Evolutionary conservation across 2,797 vertebrate genomes (phyloP), one percentile per base, ranked within the genome.

Genomic region (Sebastes miniatus): DNA sequence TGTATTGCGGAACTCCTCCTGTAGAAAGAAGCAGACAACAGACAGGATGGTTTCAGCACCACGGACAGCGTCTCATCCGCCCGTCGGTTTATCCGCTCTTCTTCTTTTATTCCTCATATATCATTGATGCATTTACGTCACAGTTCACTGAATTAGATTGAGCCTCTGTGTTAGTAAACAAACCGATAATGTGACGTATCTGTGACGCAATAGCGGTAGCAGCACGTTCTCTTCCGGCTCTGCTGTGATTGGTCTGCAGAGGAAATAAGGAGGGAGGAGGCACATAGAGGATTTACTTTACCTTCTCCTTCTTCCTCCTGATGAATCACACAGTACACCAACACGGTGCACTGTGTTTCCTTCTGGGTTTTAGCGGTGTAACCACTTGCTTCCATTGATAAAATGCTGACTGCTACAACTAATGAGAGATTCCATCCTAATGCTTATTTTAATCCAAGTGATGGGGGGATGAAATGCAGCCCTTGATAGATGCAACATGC

Each of bases 21-120:
- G 25, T 43, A 43, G 16, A 52, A 43, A 43, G 14, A 16, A 68
- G 4, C 61, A 27, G 32, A 36, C 9, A 4, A 18, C 0, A 27
- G 4, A 18, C 0, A 24, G 3, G 12, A 1, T 4, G 1, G n/a
- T 52, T 92, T 93, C 91, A 94, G 93, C 82, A 93, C 93, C 91
- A 91, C 52, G 91, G 92, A 92, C 84, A 94, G 92, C 75, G 83
- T 69, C 74, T 66, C 13, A 2, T 6, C 5, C 9, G 2, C 0
- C 59, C 2, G 0, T 1, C 11, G 31, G 0, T 22, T 24, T 1
- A 13, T 12, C 67, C 18, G 69, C 56, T 59, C 39, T 11, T 54
- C 31, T 9, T 2, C 52, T 8, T 11, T 8, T 22, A 3, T 10
- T 18, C 0, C 3, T 39, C n/a, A 9, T 1, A 7, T 1, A 1